Evolutionary conservation across 1,140 invertebrate species (phyloP).

Genomic region (Drosophila arizonae): DNA sequence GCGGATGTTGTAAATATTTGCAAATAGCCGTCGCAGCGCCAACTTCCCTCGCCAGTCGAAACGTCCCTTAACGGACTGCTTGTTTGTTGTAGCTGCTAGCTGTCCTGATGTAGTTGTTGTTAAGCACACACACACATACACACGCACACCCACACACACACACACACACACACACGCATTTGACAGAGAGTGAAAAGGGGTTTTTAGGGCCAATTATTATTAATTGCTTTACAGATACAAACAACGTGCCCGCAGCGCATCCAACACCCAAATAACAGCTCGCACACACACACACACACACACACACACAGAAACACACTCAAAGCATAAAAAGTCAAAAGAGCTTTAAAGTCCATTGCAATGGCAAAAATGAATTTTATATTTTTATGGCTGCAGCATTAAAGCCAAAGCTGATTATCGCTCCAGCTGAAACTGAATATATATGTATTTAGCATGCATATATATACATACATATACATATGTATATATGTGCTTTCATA

Average conservation of each 20-base stretch:
- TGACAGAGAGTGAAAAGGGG: constrained; percentile 51
- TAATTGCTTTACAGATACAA: constrained; percentile 79
- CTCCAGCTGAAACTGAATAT: constrained; percentile 11
- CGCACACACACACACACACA: constrained; percentile 7
- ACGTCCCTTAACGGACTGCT: constrained; percentile 4
- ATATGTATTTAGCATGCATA: neutral
- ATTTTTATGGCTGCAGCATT: constrained; percentile 22
- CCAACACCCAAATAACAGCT: constrained; percentile 8
- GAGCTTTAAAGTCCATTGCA: constrained; percentile 36
- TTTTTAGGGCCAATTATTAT: constrained; percentile 77
- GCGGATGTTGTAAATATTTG: constrained; percentile 80
- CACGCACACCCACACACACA: neutral
- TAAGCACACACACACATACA: constrained; percentile 17
- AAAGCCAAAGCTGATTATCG: constrained; percentile 10
- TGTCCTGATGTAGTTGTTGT: constrained; percentile 17
- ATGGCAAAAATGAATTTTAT: constrained; percentile 5
- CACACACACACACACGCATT: constrained; percentile 9
- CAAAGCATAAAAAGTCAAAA: constrained; percentile 11
- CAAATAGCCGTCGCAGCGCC: constrained; percentile 62
- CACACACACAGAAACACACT: neutral
- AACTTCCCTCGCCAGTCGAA: neutral
- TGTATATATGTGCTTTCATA: neutral
- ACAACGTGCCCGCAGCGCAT: constrained; percentile 44
- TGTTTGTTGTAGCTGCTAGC: constrained; percentile 14
- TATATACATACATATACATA: constrained; percentile 1